phyloP scores from a whole-genome alignment of 2,113 vertebrate genomes.

The Ictidomys tridecemlineatus region DNA sequence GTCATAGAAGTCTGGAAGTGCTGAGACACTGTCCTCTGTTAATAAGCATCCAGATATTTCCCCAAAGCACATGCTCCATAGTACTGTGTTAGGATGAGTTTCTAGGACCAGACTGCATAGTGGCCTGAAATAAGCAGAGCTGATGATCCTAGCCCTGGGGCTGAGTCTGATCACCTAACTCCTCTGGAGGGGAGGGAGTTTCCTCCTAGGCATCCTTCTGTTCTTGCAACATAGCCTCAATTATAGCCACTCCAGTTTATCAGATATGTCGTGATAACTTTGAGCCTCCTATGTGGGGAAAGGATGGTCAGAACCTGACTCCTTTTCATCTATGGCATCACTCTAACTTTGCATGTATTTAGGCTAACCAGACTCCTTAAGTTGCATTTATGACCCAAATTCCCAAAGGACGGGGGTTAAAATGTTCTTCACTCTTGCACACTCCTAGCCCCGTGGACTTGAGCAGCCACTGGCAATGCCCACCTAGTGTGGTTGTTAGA shows the following conservation, averaged over 20 bases:
- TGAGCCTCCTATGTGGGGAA: neutral
- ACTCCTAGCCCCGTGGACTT: neutral
- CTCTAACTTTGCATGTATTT: neutral
- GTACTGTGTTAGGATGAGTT: neutral
- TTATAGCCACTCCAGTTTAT: neutral
- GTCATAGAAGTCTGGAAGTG: neutral
- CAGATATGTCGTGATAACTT: neutral
- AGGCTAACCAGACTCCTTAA: neutral
- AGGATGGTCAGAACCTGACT: neutral
- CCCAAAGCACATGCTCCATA: accelerated
- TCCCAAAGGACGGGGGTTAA: neutral
- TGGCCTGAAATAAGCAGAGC: neutral
- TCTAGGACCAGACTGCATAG: accelerated
- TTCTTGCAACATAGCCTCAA: neutral
- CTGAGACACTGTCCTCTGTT: neutral
- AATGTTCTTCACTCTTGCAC: neutral
- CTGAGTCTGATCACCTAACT: neutral
- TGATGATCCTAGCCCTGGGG: neutral
- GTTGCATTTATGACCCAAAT: neutral
- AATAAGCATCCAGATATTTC: neutral
- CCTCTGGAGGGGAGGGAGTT: neutral
- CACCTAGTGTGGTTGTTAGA: neutral
- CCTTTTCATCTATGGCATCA: neutral
- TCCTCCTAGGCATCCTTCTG: neutral
- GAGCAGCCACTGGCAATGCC: neutral